Conservation (phyloP, 2,888 invertebrate genomes). For the Noctua comes region DNA sequence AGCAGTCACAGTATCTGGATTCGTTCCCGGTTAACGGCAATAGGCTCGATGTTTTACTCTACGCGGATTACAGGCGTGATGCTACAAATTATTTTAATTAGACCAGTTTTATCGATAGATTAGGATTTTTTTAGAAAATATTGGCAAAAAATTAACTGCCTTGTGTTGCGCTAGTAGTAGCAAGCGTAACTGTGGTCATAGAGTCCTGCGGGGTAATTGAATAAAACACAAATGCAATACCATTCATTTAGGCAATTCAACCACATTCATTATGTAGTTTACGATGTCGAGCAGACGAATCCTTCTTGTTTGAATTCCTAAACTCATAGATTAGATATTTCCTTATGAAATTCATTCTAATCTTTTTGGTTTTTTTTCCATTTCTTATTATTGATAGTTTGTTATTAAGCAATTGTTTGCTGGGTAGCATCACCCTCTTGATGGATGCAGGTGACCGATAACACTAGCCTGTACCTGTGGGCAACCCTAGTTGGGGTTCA, state of each 20-base stretch:
- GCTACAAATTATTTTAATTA: not conserved
- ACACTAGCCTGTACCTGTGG: not conserved
- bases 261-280: too few relatives aligned
- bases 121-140: not conserved
- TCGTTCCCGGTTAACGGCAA: not conserved
- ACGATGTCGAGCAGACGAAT: not conserved
- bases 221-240: not conserved
- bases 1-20: not conserved
- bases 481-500: not conserved
- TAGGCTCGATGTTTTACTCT: not conserved
- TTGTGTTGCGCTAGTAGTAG: not conserved
- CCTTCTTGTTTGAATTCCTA: not conserved
- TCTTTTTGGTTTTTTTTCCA: too few relatives aligned
- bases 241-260: not conserved
- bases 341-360: not conserved
- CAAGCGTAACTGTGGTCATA: not conserved
- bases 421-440: too few relatives aligned
- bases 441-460: too few relatives aligned
- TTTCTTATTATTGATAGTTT: not conserved
- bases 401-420: not conserved
- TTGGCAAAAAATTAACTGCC: not conserved
- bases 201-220: not conserved
- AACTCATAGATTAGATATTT: not conserved
- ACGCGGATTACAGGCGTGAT: not conserved
- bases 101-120: not conserved